Evolutionary conservation across 2,113 vertebrate genomes (phyloP), one percentile per base, ranked within the genome.

Genomic region (Chionis minor): DNA sequence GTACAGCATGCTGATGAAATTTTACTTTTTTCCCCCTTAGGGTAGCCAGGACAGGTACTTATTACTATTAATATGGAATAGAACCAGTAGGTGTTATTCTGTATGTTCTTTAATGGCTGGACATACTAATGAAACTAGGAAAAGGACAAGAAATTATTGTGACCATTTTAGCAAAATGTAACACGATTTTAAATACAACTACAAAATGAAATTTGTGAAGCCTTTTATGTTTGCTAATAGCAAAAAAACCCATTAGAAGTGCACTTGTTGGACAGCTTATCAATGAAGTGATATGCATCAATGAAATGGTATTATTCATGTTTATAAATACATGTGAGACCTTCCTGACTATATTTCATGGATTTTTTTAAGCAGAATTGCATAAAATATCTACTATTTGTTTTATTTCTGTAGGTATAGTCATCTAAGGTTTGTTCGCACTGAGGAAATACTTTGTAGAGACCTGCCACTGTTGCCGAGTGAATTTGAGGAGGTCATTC

Each of bases 391-490:
- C 19, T 83, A 3, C 47, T 40, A 0, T 86, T 52, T 90, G 26
- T 69, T 71, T 77, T 22, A 14, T 47, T 70, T 81, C 55, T 91
- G 17, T 52, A 99, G 99, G 88, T 99, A 98, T 94, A 97, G 95
- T 61, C 95, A 98, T 4, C 84, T 99, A 42, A 98, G 99, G 49
- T 99, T 99, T 97, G 98, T 99, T 42, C 97, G 95, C 81, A 96
- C 97, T 19, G 95, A 97, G 19, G 98, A 99, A 59, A 42, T 99
- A 16, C 97, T 98, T 27, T 91, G 78, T 3, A 96, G 96, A 10
- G 88, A 81, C 9, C 95, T 99, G 92, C 99, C 99, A 0, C 95
- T 99, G 77, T 96, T 98, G 55, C 99, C 99, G 4, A 28, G 83
- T 0, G 98, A 99, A 45, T 99, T 99, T 69, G 85, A 96, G 89